Base-by-base conservation (phyloP, 2,797 vertebrate species). In the Mergus octosetaceus region DNA sequence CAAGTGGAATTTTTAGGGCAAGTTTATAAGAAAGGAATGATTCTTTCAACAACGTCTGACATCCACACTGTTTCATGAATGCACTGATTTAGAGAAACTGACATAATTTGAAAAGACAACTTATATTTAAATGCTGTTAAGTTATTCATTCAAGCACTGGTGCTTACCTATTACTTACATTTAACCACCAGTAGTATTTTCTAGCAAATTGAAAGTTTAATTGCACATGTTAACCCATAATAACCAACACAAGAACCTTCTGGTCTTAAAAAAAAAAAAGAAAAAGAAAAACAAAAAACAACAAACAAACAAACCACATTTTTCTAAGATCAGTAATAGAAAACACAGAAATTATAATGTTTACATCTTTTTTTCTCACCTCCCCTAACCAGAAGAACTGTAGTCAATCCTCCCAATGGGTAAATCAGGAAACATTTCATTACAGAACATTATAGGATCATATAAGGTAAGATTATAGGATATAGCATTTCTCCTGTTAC, bases 401-500 rank as follows among this genome's bases (percentile, higher is more conserved):
- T 58, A 13, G 7, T 41, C 25, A 60, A 73, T 62, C 13, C 13
- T 76, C 49, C 25, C 38, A 82, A 20, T 3, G 2, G 4, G 5
- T 20, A 58, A 84, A 61, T n/a, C n/a, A 32, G 68, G 10, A 78
- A 89, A 54, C 22, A 85, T 22, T 78, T 84, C 7, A 24, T 25
- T 16, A 74, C 5, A 45, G 78, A 69, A 61, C 9, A 14, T 64
- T 73, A n/a, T 13, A 62, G 12, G 11, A 51, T 43, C 27, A 53
- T 7, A 45, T 45, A 45, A 45, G 43, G 45, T 45, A 45, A 45
- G 43, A 45, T 45, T 45, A 45, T 45, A 45, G 9, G 43, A 45
- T 45, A 45, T 45, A 79, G 13, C 0, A 0, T 68, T 71, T 7
- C 47, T 58, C 53, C 36, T 65, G 11, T 36, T 87, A 41, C 1